These are phyloP conservation scores for Oxystoma pomonae DNA, from an alignment of 2,888 invertebrate genomes.

Conservation along the genomic window DNA sequence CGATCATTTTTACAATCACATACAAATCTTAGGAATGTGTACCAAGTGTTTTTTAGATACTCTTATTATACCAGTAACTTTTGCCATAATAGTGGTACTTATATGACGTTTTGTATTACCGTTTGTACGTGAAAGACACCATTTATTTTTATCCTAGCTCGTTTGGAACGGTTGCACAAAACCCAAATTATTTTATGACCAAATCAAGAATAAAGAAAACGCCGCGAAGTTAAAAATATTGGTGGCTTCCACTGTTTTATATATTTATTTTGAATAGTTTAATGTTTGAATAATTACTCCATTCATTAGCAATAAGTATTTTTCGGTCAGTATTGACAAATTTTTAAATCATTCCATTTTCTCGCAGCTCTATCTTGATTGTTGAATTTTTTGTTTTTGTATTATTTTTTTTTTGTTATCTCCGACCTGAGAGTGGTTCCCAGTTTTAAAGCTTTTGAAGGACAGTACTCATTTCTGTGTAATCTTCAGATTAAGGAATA, in stretches of 20 bases:
- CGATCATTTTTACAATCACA: slow-evolving; percentile 66
- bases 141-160: too few species aligned
- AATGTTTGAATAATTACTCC: slow-evolving; percentile 21
- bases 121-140: too few species aligned
- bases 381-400: slow-evolving; percentile 33
- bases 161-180: too few species aligned
- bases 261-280: too few species aligned
- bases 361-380: slow-evolving; percentile 26
- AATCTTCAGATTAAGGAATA: too few species aligned
- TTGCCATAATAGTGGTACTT: slow-evolving; percentile 49
- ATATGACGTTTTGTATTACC: too few species aligned
- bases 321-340: slow-evolving; percentile 48
- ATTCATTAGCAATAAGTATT: slow-evolving; percentile 53
- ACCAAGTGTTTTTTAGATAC: slow-evolving; percentile 51
- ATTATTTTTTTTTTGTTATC: slow-evolving; percentile 37
- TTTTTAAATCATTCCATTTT: slow-evolving; percentile 45
- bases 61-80: slow-evolving; percentile 48
- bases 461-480: too few species aligned
- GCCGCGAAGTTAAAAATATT: too few species aligned
- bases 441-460: too few species aligned
- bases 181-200: too few species aligned
- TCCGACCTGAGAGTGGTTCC: too few species aligned
- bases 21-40: slow-evolving; percentile 48
- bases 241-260: not conserved
- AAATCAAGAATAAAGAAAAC: too few species aligned